Conservation (phyloP, 2,888 invertebrate genomes). For the Aquatica leii region DNA sequence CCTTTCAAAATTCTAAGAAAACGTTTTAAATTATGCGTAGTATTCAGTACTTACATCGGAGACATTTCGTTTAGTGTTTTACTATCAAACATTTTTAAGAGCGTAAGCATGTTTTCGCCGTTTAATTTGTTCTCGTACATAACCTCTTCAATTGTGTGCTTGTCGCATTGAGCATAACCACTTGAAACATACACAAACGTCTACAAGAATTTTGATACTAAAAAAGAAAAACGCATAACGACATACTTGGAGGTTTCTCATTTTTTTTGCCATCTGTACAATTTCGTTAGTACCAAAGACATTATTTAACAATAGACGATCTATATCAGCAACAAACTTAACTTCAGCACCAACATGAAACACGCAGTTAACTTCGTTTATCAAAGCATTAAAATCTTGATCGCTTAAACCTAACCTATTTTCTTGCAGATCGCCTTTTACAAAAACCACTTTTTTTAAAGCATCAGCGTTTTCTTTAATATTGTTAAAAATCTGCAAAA, state of each 20-base stretch:
- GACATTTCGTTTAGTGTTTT: background rate
- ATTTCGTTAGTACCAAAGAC: background rate
- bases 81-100: background rate
- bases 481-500: too few relatives aligned
- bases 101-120: background rate
- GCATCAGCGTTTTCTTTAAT: too few relatives aligned
- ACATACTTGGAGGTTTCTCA: background rate
- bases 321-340: background rate
- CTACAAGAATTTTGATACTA: background rate
- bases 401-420: background rate
- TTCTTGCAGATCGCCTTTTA: background rate
- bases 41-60: background rate
- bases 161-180: background rate
- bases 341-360: constrained; percentile 1
- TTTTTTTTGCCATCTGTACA: background rate
- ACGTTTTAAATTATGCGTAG: too few relatives aligned
- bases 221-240: background rate
- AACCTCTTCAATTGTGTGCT: background rate
- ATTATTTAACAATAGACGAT: background rate
- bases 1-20: background rate
- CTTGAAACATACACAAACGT: background rate
- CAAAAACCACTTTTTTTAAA: background rate
- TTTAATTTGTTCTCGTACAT: background rate
- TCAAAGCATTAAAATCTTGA: background rate
- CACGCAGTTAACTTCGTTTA: constrained; percentile 3